These are phyloP conservation scores for Petrocephalus schoutedeni DNA, from an alignment of 2,797 vertebrate species.

Conservation along the genomic window DNA sequence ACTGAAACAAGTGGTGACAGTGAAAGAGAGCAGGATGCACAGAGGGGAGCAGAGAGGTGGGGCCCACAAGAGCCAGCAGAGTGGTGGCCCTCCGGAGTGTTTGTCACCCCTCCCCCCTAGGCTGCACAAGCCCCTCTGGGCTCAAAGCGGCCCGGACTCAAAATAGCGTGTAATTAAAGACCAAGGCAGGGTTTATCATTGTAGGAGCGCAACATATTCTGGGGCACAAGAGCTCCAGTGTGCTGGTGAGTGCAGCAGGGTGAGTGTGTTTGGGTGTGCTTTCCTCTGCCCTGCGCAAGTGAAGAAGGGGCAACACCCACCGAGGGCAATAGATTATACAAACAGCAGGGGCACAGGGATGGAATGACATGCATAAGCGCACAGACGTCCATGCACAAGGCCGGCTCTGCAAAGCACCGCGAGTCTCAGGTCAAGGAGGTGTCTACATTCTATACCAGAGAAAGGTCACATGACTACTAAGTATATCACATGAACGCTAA, in stretches of 20 bases:
- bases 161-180: constrained; percentile 18
- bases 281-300: not conserved
- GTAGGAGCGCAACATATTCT: not conserved
- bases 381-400: not conserved
- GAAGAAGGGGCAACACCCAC: not conserved
- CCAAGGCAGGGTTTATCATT: constrained; percentile 7
- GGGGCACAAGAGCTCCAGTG: not conserved
- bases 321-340: not conserved
- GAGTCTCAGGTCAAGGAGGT: not conserved
- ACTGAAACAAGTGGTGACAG: not conserved
- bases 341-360: not conserved
- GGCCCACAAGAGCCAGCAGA: not conserved
- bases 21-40: not conserved
- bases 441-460: not conserved
- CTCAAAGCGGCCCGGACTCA: not conserved
- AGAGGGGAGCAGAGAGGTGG: not conserved
- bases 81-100: not conserved
- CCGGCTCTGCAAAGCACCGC: not conserved
- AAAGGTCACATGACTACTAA: not conserved
- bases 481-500: not conserved
- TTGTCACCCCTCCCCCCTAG: not conserved
- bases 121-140: not conserved
- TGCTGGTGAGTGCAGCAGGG: constrained; percentile 1
- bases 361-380: not conserved
- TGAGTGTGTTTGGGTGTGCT: not conserved